Conservation (phyloP, 1,140 invertebrate genomes). For the Cherax destructor region DNA sequence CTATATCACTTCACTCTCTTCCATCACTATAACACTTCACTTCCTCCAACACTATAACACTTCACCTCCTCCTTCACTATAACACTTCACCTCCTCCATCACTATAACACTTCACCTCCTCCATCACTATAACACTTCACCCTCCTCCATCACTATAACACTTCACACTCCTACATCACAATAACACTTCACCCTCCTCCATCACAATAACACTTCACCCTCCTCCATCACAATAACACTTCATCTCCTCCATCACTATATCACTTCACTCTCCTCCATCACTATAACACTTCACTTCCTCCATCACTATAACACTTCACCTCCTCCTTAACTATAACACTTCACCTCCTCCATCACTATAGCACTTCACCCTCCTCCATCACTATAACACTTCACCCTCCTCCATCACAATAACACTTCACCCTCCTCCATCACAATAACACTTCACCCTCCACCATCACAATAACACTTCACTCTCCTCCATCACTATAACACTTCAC, state of each 20-base stretch:
- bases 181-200: no score
- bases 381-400: neutral
- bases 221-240: no score
- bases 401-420: no score
- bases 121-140: no score
- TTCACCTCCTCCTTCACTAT: constrained; percentile 10
- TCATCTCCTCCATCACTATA: neutral
- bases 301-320: neutral
- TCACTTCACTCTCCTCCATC: constrained; percentile 13
- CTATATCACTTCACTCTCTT: neutral
- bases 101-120: no score
- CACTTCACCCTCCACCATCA: no score
- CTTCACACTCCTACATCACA: no score
- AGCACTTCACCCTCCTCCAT: neutral
- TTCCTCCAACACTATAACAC: neutral
- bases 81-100: neutral
- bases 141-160: no score
- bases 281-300: neutral
- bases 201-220: no score
- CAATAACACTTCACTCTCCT: no score
- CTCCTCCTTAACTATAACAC: neutral
- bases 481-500: no score
- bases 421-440: no score
- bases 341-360: neutral
- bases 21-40: constrained; percentile 3